Percentiles rank a stretch among this genome's conserved stretches.
These are phyloP conservation scores for Acleris laterana DNA, from an alignment of 2,888 invertebrate species.

Conservation along the genomic window DNA sequence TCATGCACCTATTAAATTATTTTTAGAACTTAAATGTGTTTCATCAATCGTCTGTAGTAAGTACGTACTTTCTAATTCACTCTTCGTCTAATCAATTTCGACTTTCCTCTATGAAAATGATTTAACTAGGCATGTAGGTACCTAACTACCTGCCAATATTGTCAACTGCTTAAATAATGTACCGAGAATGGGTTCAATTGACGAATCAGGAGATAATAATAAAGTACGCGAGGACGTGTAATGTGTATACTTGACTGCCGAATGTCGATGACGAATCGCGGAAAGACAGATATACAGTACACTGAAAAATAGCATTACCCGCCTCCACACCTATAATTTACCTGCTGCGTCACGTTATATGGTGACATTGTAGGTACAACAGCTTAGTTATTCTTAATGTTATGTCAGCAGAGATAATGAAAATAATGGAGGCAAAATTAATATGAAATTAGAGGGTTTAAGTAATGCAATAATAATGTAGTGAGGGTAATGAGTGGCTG, in stretches of 20 bases:
- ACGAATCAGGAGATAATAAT: conserved; percentile 32
- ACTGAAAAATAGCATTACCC: conserved; percentile 62
- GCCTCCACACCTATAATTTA: conserved; percentile 75
- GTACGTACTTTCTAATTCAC: not conserved
- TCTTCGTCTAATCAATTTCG: not conserved
- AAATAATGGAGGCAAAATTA: conserved; percentile 80
- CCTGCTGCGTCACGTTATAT: conserved; percentile 53
- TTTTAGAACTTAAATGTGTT: too few species aligned
- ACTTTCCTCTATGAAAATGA: not conserved
- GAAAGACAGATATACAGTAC: conserved; percentile 59
- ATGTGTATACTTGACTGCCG: conserved; percentile 15
- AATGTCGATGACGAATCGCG: conserved; percentile 44
- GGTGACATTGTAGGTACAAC: conserved; percentile 73
- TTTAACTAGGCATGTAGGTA: not conserved
- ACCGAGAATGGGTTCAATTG: not conserved
- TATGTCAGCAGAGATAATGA: conserved; percentile 77
- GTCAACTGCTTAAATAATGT: not conserved
- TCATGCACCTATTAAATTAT: too few species aligned
- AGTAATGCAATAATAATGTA: conserved; percentile 75
- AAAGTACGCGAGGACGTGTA: not conserved
- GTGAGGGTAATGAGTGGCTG: conserved; percentile 63
- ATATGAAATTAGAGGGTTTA: conserved; percentile 79
- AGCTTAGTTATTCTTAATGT: conserved; percentile 68
- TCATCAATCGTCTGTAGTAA: too few species aligned
- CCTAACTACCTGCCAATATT: too few species aligned